These are phyloP conservation scores for Noctua janthina DNA, from an alignment of 2,888 invertebrate species.

Conservation along the genomic window DNA sequence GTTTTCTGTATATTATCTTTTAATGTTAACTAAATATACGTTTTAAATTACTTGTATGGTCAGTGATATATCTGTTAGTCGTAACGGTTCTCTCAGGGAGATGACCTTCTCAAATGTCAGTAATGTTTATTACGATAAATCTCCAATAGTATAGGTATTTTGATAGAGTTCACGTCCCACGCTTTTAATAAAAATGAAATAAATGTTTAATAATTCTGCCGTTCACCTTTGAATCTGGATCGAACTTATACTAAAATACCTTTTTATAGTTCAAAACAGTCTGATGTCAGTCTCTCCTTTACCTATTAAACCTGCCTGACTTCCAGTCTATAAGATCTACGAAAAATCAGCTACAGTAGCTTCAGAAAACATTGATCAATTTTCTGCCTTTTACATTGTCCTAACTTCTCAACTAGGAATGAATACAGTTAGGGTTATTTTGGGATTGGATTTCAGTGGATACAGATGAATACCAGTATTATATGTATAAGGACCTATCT, in stretches of 20 bases:
- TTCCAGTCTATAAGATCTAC: neutral
- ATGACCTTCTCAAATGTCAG: slow-evolving; percentile 46
- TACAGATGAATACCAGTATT: neutral
- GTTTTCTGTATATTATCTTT: slow-evolving; percentile 43
- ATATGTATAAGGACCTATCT: no score
- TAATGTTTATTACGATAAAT: slow-evolving; percentile 38
- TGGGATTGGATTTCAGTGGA: neutral
- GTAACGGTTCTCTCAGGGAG: slow-evolving; percentile 22
- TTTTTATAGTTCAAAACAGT: slow-evolving; percentile 14
- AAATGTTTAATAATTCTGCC: slow-evolving; percentile 24
- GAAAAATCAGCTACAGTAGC: neutral
- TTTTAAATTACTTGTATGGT: neutral
- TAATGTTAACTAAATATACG: slow-evolving; percentile 23
- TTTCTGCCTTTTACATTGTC: neutral
- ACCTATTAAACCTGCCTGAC: neutral
- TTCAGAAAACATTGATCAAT: neutral
- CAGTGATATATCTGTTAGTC: slow-evolving; percentile 31
- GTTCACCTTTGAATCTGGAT: slow-evolving; percentile 32
- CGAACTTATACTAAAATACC: slow-evolving; percentile 1
- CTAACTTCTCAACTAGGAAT: neutral
- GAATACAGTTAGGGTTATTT: neutral
- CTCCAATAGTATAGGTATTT: neutral
- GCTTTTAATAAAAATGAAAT: slow-evolving; percentile 18
- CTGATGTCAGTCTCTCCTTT: slow-evolving; percentile 24
- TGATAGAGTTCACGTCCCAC: slow-evolving; percentile 41